Evolutionary conservation across 2,797 vertebrate genomes (phyloP).

Genomic region (Gambelia wislizenii): DNA sequence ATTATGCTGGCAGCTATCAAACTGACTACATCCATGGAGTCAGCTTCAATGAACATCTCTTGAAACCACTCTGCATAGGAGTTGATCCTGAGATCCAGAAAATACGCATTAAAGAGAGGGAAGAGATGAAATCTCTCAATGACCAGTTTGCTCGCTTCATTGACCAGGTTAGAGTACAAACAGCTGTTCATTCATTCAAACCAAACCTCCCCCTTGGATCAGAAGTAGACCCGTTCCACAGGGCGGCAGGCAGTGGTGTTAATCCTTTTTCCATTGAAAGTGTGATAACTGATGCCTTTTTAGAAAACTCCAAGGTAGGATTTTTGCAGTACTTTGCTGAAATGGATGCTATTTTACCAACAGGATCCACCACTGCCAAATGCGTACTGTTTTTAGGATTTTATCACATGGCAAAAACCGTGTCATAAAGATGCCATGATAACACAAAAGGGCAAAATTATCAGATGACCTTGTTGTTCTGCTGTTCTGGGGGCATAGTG

Average conservation of each 20-base stretch:
- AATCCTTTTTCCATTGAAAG: not conserved
- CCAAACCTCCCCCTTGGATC: too few species aligned
- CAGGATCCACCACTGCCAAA: not conserved
- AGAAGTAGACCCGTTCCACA: not conserved
- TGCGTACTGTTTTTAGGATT: not conserved
- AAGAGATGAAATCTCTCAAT: slow-evolving; percentile 90
- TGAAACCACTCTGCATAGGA: slow-evolving; percentile 83
- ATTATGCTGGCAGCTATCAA: slow-evolving; percentile 2
- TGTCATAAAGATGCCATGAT: too few species aligned
- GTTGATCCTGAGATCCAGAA: slow-evolving; percentile 83
- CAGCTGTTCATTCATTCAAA: not conserved
- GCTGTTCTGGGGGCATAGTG: too few species aligned
- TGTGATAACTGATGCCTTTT: not conserved
- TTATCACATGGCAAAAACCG: too few species aligned
- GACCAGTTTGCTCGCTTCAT: slow-evolving; percentile 89
- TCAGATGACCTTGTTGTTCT: too few species aligned
- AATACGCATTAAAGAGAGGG: slow-evolving; percentile 83
- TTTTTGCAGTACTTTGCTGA: not conserved
- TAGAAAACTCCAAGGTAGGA: not conserved
- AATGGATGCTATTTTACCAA: not conserved
- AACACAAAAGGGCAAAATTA: too few species aligned
- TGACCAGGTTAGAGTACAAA: slow-evolving; percentile 82
- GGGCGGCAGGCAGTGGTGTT: too few species aligned
- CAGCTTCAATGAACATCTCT: slow-evolving; percentile 81
- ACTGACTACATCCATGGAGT: slow-evolving; percentile 58